Evolutionary conservation across 2,113 vertebrate species (phyloP), one percentile per base, ranked within the genome.

Genomic region (Rhinopomastus cyanomelas): DNA sequence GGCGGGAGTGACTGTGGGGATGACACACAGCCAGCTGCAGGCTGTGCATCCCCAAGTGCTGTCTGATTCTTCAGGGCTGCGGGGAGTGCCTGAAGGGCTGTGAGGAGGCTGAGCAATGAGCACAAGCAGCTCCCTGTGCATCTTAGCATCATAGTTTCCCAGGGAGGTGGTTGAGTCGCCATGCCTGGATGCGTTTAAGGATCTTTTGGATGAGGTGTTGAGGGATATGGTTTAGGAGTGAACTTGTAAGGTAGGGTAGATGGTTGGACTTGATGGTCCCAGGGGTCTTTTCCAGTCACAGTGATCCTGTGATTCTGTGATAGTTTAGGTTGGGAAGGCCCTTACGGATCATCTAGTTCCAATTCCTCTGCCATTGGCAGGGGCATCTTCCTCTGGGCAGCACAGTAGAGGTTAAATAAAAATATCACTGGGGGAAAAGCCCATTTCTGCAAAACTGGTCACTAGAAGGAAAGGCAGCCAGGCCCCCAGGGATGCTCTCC

Each of bases 381-480:
- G 39, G 39, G 39, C 39, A 42, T 42, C 39, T 44, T 57, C 20
- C 77, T 37, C 29, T 2, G 0, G 39, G 83, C 86, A 92, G 68
- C 11, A 1, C 26, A 52, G 74, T 5, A 59, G 29, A 81, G 62
- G 83, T 78, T 90, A 89, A 88, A 90, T 81, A 71, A 84, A 74
- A 95, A 78, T 59, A 27, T 29, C 64, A 62, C 4, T 13, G 17
- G 37, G 64, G 69, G 79, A 81, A 78, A 92, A 65, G 75, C 32
- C 1, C 39, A 42, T 42, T 11, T 81, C 84, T 90, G 64, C 44
- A 88, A 82, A 91, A 83, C 57, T 92, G 90, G 92, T 67, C 87
- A 76, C 85, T 39, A 34, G 88, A 57, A 85, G 77, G 86, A 56
- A 75, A 71, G 57, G 76, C 74, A 95, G 83, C 55, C 57, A 46